Percentiles rank a stretch among this genome's conserved stretches.
These are phyloP conservation scores for Drosophila pseudoananassae DNA, from an alignment of 1,140 invertebrate species.

Conservation along the genomic window DNA sequence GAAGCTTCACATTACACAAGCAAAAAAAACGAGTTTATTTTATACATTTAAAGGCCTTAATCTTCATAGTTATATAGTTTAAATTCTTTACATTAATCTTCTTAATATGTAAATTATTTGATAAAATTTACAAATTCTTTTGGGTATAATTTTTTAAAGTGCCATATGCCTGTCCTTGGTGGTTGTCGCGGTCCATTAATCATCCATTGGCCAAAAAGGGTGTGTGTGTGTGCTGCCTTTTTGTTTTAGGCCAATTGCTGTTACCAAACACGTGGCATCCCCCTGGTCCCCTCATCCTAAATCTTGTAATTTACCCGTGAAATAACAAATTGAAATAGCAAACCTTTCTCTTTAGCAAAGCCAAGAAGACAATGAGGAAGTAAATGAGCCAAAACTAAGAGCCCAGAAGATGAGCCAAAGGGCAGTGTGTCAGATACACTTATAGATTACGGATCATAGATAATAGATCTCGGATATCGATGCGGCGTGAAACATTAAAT, in stretches of 20 bases:
- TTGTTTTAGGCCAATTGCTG: constrained; percentile 58
- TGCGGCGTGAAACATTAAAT: constrained; percentile 75
- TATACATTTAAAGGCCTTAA: too few relatives aligned
- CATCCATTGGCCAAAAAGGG: constrained; percentile 57
- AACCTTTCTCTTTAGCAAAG: constrained; percentile 31
- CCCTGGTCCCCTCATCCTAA: constrained; percentile 35
- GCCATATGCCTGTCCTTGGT: constrained; percentile 56
- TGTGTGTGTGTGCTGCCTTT: constrained; percentile 52
- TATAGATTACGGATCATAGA: constrained; percentile 6
- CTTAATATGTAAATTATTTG: too few relatives aligned
- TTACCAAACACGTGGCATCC: constrained; percentile 31
- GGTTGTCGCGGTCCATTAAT: constrained; percentile 75
- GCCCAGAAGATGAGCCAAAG: constrained; percentile 55
- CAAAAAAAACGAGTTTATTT: too few relatives aligned
- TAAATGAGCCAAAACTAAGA: constrained; percentile 68
- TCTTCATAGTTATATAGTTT: too few relatives aligned
- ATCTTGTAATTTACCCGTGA: constrained; percentile 59
- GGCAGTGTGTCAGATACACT: constrained; percentile 67
- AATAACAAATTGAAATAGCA: constrained; percentile 62
- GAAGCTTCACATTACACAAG: too few relatives aligned
- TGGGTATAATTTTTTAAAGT: background rate
- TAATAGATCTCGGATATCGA: constrained; percentile 18
- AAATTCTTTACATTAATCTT: too few relatives aligned
- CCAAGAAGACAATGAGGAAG: constrained; percentile 68
- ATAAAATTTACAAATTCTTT: too few relatives aligned